Percentiles rank a stretch among this genome's conserved stretches.
phyloP scores from a whole-genome alignment of 2,797 vertebrate genomes.

The Anguilla marmorata region DNA sequence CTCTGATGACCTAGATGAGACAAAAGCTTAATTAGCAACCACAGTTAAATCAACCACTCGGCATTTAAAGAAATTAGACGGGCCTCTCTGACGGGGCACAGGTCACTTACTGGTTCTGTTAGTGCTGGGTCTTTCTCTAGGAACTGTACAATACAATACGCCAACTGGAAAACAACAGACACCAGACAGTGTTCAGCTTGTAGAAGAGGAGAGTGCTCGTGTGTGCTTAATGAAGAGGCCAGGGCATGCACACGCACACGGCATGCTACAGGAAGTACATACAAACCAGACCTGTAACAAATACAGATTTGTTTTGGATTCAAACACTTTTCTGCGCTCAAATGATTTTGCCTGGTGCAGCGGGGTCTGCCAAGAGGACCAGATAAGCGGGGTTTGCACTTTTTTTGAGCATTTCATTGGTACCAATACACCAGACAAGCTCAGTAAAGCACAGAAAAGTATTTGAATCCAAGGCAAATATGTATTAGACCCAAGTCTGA shows the following conservation, averaged over 20 bases:
- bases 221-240: neutral
- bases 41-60: neutral
- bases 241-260: neutral
- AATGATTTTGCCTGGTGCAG: no score
- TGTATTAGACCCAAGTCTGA: neutral
- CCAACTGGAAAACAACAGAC: conserved; percentile 76
- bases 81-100: neutral
- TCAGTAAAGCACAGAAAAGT: no score
- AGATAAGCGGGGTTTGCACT: no score
- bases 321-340: no score
- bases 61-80: conserved; percentile 21
- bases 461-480: no score
- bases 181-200: conserved; percentile 6
- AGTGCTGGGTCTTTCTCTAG: conserved; percentile 98
- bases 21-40: conserved; percentile 28
- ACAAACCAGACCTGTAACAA: no score
- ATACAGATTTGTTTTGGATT: no score
- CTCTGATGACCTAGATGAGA: conserved; percentile 88
- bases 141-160: conserved; percentile 99
- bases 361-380: no score
- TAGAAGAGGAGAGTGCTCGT: neutral
- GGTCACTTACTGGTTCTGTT: conserved; percentile 91
- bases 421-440: no score
- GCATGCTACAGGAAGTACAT: neutral
- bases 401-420: no score